Conservation (phyloP, 2,888 invertebrate genomes). For the Corbicula japonica region DNA sequence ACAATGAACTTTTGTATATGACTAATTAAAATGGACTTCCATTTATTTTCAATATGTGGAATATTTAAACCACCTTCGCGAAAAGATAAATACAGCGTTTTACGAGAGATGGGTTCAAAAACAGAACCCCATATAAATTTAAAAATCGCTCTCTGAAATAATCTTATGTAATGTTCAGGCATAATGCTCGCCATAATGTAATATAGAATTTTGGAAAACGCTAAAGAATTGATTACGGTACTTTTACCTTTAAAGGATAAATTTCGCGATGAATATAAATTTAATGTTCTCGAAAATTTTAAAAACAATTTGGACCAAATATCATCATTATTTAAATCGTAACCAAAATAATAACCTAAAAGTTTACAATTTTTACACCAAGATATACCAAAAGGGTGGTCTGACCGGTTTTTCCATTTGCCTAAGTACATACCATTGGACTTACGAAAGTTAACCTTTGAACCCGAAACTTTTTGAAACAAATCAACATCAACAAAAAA, state of each 20-base stretch:
- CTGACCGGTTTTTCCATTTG: slow-evolving; percentile 62
- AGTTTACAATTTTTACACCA: slow-evolving; percentile 59
- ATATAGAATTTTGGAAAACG: slow-evolving; percentile 43
- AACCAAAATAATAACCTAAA: slow-evolving; percentile 59
- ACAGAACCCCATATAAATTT: slow-evolving; percentile 42
- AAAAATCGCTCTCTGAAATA: slow-evolving; percentile 37
- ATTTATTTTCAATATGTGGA: slow-evolving; percentile 28
- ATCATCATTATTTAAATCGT: slow-evolving; percentile 44
- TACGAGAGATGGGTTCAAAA: slow-evolving; percentile 21
- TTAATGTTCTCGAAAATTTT: slow-evolving; percentile 47
- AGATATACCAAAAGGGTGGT: slow-evolving; percentile 65
- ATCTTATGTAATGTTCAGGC: slow-evolving; percentile 29
- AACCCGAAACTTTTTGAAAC: slow-evolving; percentile 42
- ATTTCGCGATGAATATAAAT: slow-evolving; percentile 3
- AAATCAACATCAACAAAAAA: slow-evolving; percentile 28
- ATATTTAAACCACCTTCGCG: slow-evolving; percentile 43
- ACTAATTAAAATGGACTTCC: slow-evolving; percentile 24
- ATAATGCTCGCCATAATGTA: slow-evolving; percentile 22
- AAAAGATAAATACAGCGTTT: slow-evolving; percentile 16
- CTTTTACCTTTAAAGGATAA: slow-evolving; percentile 42
- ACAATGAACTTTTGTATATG: slow-evolving; percentile 45
- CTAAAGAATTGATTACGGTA: slow-evolving; percentile 41
- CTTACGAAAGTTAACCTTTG: slow-evolving; percentile 59
- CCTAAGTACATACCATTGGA: slow-evolving; percentile 61
- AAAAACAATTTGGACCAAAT: slow-evolving; percentile 46